A percentile compares a stretch with the other conserved stretches of the same genome.
phyloP scores from a whole-genome alignment of 2,888 invertebrate species.

The Drosophila nigritarsus region DNA sequence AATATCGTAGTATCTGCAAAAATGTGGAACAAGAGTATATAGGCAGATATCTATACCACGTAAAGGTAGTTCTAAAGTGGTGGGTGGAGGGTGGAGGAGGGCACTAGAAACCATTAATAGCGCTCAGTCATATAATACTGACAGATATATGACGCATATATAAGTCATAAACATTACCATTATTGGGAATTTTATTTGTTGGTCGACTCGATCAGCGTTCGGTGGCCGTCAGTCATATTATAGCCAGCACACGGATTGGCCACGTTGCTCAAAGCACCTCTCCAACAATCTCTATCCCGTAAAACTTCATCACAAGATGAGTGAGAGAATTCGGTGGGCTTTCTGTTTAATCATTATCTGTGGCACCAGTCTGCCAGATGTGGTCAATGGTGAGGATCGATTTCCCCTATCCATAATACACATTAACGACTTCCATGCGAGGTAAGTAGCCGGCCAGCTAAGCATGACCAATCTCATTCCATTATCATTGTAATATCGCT shows the following conservation, averaged over 20 bases:
- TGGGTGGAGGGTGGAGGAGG: background rate
- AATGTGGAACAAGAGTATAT: background rate
- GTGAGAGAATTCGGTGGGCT: background rate
- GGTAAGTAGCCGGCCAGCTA: conserved; percentile 61
- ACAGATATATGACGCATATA: conserved; percentile 2
- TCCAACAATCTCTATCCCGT: background rate
- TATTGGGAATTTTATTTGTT: background rate
- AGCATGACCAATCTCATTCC: background rate
- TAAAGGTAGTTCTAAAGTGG: background rate
- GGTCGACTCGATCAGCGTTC: background rate
- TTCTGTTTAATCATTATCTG: conserved; percentile 2
- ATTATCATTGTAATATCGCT: background rate
- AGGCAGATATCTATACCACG: background rate
- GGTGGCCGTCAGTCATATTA: conserved; percentile 47
- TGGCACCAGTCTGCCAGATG: background rate
- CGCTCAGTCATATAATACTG: conserved; percentile 16
- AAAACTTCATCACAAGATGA: conserved; percentile 1
- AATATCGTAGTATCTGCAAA: background rate
- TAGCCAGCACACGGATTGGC: conserved; percentile 43
- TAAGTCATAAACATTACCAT: conserved; percentile 14
- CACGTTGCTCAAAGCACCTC: conserved; percentile 12
- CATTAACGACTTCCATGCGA: conserved; percentile 84
- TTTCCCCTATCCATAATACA: conserved; percentile 84
- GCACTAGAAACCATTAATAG: background rate
- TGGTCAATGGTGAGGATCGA: conserved; percentile 49